Conservation (phyloP, 2,113 vertebrate genomes). For the Vombatus ursinus region DNA sequence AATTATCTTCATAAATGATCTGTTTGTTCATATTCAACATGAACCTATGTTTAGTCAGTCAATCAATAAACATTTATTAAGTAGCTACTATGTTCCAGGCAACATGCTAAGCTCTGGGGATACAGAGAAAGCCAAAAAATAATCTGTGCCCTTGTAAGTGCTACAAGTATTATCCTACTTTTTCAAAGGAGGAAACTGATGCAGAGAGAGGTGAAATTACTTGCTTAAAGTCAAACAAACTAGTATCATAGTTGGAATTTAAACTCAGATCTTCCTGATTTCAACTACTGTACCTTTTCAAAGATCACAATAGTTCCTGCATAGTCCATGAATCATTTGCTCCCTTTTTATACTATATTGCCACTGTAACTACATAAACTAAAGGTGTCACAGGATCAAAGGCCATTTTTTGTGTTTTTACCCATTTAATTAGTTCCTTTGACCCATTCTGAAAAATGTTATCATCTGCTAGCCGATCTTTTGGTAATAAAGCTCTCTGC, state of each 20-base stretch:
- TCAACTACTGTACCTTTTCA: neutral
- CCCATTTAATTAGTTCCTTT: neutral
- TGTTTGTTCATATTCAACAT: neutral
- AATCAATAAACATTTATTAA: neutral
- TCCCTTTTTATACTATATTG: neutral
- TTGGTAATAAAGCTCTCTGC: neutral
- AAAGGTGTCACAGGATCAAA: neutral
- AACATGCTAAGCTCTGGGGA: neutral
- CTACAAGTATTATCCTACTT: neutral
- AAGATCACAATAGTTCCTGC: neutral
- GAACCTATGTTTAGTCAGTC: neutral
- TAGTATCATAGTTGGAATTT: neutral
- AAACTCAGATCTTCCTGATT: neutral
- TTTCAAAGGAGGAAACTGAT: neutral
- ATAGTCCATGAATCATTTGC: neutral
- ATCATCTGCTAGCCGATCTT: neutral
- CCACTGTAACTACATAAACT: neutral
- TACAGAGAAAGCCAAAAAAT: neutral
- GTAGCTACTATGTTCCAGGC: neutral
- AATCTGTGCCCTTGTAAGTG: neutral
- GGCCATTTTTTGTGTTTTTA: neutral
- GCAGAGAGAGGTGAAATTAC: neutral
- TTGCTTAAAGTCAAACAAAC: neutral
- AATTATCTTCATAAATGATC: neutral
- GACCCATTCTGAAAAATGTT: neutral